Conservation (phyloP, 2,888 invertebrate genomes). For the Slavum lentiscoides region DNA sequence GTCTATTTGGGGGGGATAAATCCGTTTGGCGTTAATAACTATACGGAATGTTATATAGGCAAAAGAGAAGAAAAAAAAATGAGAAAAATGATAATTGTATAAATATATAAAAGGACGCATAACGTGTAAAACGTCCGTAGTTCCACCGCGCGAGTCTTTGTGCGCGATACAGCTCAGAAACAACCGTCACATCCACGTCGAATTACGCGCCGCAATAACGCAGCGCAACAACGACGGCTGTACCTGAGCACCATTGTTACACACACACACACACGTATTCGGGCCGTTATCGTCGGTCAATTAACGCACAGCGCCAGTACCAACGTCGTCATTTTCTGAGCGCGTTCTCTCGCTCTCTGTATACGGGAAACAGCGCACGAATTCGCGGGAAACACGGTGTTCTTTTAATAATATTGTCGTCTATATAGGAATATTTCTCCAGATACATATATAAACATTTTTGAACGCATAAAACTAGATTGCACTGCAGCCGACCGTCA, state of each 20-base stretch:
- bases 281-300: constrained; percentile 4
- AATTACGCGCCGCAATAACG: neutral
- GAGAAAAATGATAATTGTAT: neutral
- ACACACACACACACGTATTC: neutral
- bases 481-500: neutral
- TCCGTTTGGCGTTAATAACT: constrained; percentile 13
- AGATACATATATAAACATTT: too few relatives aligned
- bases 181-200: constrained; percentile 44
- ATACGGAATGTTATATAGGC: neutral
- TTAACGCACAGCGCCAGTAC: constrained; percentile 6
- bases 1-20: neutral
- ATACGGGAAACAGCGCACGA: constrained; percentile 13
- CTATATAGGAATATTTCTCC: too few relatives aligned
- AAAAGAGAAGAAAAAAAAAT: neutral
- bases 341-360: too few relatives aligned
- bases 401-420: too few relatives aligned
- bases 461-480: too few relatives aligned
- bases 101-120: neutral
- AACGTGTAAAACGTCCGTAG: neutral
- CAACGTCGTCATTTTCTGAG: neutral
- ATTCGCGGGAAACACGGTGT: neutral
- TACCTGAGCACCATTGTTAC: constrained; percentile 25
- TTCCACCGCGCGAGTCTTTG: constrained; percentile 12
- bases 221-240: too few relatives aligned
- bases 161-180: neutral